Percentiles rank a stretch among this genome's conserved stretches.
Conservation (phyloP, 2,888 invertebrate species). For the Temnothorax rugatulus region DNA sequence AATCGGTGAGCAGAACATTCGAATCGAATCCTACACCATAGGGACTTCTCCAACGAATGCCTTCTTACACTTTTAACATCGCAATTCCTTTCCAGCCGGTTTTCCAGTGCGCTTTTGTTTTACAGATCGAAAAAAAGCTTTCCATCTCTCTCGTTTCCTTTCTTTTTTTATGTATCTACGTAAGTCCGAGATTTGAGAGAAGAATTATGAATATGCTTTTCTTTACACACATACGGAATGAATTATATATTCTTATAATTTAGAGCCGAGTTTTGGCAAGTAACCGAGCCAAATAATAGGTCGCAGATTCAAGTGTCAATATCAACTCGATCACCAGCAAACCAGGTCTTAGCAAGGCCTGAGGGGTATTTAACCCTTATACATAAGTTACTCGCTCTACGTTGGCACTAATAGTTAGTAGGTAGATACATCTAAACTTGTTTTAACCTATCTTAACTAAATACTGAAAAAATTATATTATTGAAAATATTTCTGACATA, state of each 20-base stretch:
- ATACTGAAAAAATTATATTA: slow-evolving; percentile 3
- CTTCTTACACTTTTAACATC: slow-evolving; percentile 65
- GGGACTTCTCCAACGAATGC: slow-evolving; percentile 46
- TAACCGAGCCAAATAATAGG: slow-evolving; percentile 2
- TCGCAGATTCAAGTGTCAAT: slow-evolving; percentile 1
- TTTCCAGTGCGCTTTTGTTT: slow-evolving; percentile 32
- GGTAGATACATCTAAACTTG: not conserved
- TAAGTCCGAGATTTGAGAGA: not conserved
- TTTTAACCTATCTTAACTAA: not conserved
- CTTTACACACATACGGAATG: not conserved
- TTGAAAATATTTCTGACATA: not conserved
- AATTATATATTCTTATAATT: not conserved
- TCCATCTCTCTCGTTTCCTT: not conserved
- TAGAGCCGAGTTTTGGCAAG: slow-evolving; percentile 10
- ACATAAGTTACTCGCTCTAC: not conserved
- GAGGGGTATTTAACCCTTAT: not conserved
- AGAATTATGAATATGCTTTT: not conserved
- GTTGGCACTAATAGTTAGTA: not conserved
- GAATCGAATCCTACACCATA: slow-evolving; percentile 36
- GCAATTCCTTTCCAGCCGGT: slow-evolving; percentile 62
- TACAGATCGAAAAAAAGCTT: slow-evolving; percentile 20
- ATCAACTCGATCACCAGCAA: not conserved
- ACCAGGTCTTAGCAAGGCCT: not conserved
- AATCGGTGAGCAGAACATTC: slow-evolving; percentile 79
- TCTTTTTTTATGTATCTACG: not conserved